Percentiles rank a stretch among this genome's conserved stretches.
These are phyloP conservation scores for Poeciliopsis presidionis DNA, from an alignment of 2,797 vertebrate genomes.

Conservation along the genomic window DNA sequence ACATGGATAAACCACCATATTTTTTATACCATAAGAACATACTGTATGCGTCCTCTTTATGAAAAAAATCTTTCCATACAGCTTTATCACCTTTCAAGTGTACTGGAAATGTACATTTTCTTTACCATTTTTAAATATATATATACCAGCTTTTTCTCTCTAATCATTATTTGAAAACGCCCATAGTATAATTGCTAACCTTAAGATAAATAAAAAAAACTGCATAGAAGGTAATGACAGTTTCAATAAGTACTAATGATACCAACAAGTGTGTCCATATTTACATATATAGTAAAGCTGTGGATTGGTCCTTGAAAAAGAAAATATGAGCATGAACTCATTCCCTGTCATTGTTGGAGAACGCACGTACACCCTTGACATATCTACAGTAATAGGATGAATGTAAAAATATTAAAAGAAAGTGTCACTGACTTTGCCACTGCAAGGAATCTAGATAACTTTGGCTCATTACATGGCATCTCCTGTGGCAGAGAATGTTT, in stretches of 20 bases:
- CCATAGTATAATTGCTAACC: background rate
- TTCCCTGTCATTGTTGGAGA: background rate
- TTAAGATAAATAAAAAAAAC: background rate
- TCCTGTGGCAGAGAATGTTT: background rate
- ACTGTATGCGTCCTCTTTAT: background rate
- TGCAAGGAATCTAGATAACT: background rate
- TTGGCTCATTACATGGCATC: conserved; percentile 11
- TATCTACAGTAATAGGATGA: background rate
- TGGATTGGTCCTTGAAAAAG: background rate
- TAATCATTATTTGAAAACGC: background rate
- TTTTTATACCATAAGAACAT: background rate
- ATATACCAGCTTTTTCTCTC: background rate
- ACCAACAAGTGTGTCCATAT: background rate
- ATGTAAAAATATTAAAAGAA: background rate
- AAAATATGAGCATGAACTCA: background rate
- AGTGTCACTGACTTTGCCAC: conserved; percentile 7
- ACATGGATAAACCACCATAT: background rate
- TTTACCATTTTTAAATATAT: background rate
- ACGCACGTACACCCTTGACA: background rate
- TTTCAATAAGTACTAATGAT: background rate
- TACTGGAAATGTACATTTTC: background rate
- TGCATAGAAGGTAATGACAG: background rate
- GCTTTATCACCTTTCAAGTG: background rate
- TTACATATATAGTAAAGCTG: background rate
- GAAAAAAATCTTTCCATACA: background rate